Evolutionary conservation across 2,113 vertebrate species (phyloP).

Genomic region (Ceyx margarethae): DNA sequence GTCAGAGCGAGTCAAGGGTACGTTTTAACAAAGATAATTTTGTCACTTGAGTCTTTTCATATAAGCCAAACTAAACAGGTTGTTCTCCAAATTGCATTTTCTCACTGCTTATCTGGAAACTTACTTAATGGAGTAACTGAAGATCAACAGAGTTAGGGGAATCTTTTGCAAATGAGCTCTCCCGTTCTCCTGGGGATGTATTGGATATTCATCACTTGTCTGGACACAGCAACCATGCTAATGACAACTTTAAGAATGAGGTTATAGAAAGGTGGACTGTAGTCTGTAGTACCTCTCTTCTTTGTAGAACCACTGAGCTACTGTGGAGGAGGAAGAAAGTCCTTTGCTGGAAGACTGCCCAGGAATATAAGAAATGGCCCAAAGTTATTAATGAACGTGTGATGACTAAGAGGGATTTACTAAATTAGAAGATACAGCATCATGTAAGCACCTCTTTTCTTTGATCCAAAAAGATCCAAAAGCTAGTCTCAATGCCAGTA

Average conservation of each 20-base stretch:
- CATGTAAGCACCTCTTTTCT: neutral
- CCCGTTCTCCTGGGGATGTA: neutral
- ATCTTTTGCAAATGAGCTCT: neutral
- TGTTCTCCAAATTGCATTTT: neutral
- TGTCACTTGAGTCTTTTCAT: neutral
- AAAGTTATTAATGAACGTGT: neutral
- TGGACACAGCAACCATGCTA: neutral
- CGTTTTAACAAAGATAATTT: neutral
- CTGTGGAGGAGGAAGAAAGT: neutral
- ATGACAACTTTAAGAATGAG: neutral
- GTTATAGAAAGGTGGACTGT: neutral
- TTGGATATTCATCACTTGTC: neutral
- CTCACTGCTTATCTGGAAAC: neutral
- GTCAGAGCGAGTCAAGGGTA: neutral
- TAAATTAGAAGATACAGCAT: neutral
- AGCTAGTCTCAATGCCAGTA: neutral
- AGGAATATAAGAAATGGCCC: neutral
- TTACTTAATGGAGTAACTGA: neutral
- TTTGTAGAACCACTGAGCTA: neutral
- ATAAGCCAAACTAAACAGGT: neutral
- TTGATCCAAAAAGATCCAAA: neutral
- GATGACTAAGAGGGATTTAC: neutral
- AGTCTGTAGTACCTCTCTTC: neutral
- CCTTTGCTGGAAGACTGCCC: neutral
- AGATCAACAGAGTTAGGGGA: neutral